A percentile compares a stretch with the other conserved stretches of the same genome.
These are phyloP conservation scores for Drosophila neotestacea DNA, from an alignment of 2,888 invertebrate species.

Conservation along the genomic window DNA sequence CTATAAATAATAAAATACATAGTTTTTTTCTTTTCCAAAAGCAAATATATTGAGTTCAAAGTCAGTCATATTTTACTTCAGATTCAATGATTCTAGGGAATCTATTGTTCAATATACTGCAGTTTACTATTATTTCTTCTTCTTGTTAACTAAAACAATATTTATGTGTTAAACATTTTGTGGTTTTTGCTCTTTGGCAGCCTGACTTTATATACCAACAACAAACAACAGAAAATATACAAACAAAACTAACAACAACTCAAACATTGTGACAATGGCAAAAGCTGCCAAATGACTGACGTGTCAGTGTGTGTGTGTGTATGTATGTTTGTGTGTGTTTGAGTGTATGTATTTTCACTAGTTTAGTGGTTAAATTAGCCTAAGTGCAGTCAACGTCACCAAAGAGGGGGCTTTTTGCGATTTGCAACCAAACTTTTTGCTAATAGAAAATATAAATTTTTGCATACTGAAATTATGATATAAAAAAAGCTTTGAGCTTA, in stretches of 20 bases:
- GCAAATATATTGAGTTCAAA: too few relatives aligned
- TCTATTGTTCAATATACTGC: neutral
- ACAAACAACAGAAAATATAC: conserved; percentile 15
- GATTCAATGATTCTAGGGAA: conserved; percentile 2
- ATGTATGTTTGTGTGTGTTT: conserved; percentile 17
- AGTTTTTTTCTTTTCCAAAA: too few relatives aligned
- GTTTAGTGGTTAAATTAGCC: conserved; percentile 74
- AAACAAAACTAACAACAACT: conserved; percentile 19
- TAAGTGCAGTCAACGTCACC: conserved; percentile 64
- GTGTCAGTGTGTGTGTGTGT: conserved; percentile 22
- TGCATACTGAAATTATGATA: conserved; percentile 13
- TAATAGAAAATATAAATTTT: conserved; percentile 69
- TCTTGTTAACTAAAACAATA: conserved; percentile 50
- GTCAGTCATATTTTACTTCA: neutral
- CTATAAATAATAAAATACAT: too few relatives aligned
- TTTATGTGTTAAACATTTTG: conserved; percentile 67
- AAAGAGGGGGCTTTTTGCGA: conserved; percentile 59
- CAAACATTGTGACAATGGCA: conserved; percentile 60
- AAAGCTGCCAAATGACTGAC: conserved; percentile 67
- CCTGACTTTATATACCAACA: conserved; percentile 53
- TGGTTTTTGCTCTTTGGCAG: conserved; percentile 51
- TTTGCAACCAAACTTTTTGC: conserved; percentile 39
- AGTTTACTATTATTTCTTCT: neutral
- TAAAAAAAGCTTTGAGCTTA: neutral
- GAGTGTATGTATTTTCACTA: conserved; percentile 24